These are phyloP conservation scores for Colistium nudipinnis DNA, from an alignment of 2,113 vertebrate species.

Conservation along the genomic window DNA sequence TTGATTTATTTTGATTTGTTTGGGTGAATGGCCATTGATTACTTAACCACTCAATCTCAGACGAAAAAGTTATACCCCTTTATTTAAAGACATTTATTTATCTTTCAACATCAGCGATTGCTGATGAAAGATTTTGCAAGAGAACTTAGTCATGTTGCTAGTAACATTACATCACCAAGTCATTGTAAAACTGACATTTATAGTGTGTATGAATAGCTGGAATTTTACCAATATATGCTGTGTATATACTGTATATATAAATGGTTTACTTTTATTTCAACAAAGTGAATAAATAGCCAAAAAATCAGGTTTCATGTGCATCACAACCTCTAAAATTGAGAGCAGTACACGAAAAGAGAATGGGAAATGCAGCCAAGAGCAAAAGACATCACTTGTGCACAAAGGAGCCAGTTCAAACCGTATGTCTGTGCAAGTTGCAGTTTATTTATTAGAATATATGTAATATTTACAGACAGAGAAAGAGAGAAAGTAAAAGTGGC, in stretches of 20 bases:
- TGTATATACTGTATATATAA: too few relatives aligned
- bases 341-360: background rate
- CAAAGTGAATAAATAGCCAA: background rate
- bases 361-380: constrained; percentile 2
- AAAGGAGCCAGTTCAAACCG: constrained; percentile 9
- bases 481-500: constrained; percentile 40
- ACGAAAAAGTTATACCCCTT: background rate
- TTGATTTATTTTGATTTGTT: too few relatives aligned
- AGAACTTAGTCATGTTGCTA: too few relatives aligned
- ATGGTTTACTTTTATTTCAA: background rate
- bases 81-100: background rate
- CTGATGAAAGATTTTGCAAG: too few relatives aligned
- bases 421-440: constrained; percentile 76
- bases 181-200: too few relatives aligned
- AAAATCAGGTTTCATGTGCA: background rate
- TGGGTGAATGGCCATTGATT: too few relatives aligned
- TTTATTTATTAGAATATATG: constrained; percentile 81
- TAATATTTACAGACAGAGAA: constrained; percentile 79
- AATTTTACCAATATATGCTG: background rate
- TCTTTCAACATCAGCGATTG: too few relatives aligned
- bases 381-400: background rate
- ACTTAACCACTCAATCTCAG: too few relatives aligned
- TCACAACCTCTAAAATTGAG: constrained; percentile 1
- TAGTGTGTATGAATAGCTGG: too few relatives aligned
- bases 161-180: too few relatives aligned